Base-by-base conservation (phyloP, 2,888 invertebrate genomes). In the Plebejus melissa region DNA sequence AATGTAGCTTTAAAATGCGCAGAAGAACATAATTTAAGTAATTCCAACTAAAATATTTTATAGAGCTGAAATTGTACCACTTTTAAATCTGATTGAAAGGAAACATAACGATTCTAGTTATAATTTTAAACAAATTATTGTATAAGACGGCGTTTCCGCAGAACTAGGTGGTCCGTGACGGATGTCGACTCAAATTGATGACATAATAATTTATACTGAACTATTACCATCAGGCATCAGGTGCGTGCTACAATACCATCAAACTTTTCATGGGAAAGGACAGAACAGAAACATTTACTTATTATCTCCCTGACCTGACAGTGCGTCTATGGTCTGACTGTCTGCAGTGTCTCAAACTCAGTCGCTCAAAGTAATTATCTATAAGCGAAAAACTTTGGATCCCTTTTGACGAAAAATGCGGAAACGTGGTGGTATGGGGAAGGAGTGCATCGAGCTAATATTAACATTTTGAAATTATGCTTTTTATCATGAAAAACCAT, bases 111-210 rank as follows among this genome's bases (percentile, higher is more conserved):
- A 82, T 85, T 86, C 83, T 86, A 80, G 80, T 79, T 80, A 83
- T 81, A 76, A 74, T 58, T 74, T 74, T 32, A 75, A 79, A 69
- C 74, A 76, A 36, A 74, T 79, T 79, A 80, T 80, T 89, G 87
- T 85, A 83, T 76, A 79, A 80, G 85, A 83, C 84, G 82, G 82
- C 80, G 82, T 86, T 86, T 90, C 89, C 89, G 89, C 86, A 87
- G 87, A 84, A 86, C 87, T 88, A 87, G 88, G 90, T 82, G 78
- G 88, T 82, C 81, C 76, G 74, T 71, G 74, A 74, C 74, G 78
- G 74, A 79, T 82, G 82, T 82, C 81, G 80, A 79, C 78, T 79
- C 74, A 75, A 82, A 83, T 84, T 84, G 83, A 79, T 77, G 76
- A 75, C 75, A 76, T 75, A 16, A 76, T 75, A 16, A 79, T 72